Conservation (phyloP, 2,888 invertebrate species). For the Caenorhabditis virilis region DNA sequence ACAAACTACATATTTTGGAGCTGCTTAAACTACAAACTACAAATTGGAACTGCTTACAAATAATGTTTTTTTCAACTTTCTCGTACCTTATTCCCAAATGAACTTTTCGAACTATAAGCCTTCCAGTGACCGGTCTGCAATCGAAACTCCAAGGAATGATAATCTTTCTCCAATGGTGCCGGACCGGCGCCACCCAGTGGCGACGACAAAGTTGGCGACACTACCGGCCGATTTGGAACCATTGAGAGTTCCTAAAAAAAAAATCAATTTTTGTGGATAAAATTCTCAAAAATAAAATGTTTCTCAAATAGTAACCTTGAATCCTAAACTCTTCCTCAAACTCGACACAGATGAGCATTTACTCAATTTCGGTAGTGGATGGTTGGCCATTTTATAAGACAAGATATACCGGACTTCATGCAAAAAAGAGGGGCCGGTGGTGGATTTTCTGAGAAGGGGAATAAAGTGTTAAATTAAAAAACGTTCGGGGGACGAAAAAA, state of each 20-base stretch:
- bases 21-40: too few species aligned
- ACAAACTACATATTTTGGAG: too few species aligned
- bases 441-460: too few species aligned
- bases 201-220: slow-evolving; percentile 41
- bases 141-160: slow-evolving; percentile 35
- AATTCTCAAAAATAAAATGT: neutral
- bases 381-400: too few species aligned
- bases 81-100: slow-evolving; percentile 55
- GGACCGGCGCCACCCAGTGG: slow-evolving; percentile 23
- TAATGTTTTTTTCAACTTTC: too few species aligned
- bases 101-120: slow-evolving; percentile 52
- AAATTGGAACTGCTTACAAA: too few species aligned
- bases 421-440: neutral
- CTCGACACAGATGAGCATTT: slow-evolving; percentile 27
- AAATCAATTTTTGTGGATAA: neutral
- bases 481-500: too few species aligned
- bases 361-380: slow-evolving; percentile 27
- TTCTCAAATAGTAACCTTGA: neutral
- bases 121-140: slow-evolving; percentile 52
- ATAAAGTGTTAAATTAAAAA: too few species aligned
- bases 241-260: slow-evolving; percentile 50
- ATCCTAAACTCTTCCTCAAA: slow-evolving; percentile 14
- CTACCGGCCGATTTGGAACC: slow-evolving; percentile 45
- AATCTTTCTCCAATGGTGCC: slow-evolving; percentile 45
- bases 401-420: too few species aligned